Evolutionary conservation across 2,113 vertebrate genomes (phyloP), one percentile per base, ranked within the genome.

Genomic region (Ifrita kowaldi): DNA sequence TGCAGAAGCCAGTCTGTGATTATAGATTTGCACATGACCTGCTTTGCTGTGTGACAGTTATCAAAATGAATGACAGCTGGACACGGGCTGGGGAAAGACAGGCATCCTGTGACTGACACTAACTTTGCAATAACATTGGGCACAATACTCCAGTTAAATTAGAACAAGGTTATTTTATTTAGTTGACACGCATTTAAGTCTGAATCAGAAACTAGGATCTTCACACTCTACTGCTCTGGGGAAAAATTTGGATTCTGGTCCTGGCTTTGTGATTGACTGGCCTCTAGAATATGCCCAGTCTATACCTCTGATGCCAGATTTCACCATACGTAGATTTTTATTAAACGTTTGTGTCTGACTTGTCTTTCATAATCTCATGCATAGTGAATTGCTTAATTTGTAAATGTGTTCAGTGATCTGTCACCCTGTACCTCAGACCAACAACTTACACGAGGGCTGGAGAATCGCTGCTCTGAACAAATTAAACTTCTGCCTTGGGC

Each of bases 61-160:
- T 83, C 75, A 90, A 74, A 94, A 90, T 93, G 92, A 96, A 78
- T 96, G 92, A 26, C 88, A 92, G 68, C 7, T 78, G 90, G 82
- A 53, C 60, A 27, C 71, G 75, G 88, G 41, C 71, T 75, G 10
- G 75, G 85, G 42, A 92, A 78, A 84, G 47, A 67, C 5, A 60
- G 37, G 33, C 70, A 86, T 57, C 71, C 74, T 77, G 59, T 96
- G 92, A 93, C 46, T 94, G 92, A 90, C 95, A 75, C 55, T 84
- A 81, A 88, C 79, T 96, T 90, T 65, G 75, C 82, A 88, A 44
- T 89, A 94, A 63, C 50, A 47, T 11, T 90, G 68, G 68, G 59
- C 39, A 80, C 75, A 80, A 19, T 84, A 11, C 35, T 50, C 70
- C 64, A 55, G 78, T 83, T 95, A 83, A 87, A 95, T 93, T 91